Conservation (phyloP, 1,140 invertebrate species). For the Harlomillsia oculata region DNA sequence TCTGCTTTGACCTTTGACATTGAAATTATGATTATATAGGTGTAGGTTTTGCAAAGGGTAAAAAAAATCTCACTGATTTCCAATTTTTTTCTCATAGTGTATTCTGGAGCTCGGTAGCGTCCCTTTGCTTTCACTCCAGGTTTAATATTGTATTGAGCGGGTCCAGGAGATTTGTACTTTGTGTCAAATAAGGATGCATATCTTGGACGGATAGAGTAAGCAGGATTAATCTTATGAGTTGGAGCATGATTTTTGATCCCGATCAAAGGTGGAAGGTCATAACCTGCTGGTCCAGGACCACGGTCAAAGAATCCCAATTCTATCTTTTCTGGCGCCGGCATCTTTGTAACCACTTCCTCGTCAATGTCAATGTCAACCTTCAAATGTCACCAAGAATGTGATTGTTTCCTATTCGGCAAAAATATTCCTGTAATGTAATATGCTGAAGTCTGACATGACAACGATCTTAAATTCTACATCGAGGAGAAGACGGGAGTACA, state of each 20-base stretch:
- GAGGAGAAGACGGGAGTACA: too few relatives aligned
- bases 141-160: conserved; percentile 10
- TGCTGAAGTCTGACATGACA: too few relatives aligned
- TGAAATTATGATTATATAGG: too few relatives aligned
- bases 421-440: too few relatives aligned
- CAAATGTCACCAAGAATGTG: too few relatives aligned
- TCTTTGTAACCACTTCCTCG: too few relatives aligned
- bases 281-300: conserved; percentile 25
- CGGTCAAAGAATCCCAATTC: conserved; percentile 24
- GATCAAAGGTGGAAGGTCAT: conserved; percentile 16
- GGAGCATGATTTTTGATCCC: conserved; percentile 21
- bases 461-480: too few relatives aligned
- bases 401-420: too few relatives aligned
- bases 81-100: conserved; percentile 2
- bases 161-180: conserved; percentile 11
- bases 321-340: too few relatives aligned
- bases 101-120: neutral
- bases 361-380: too few relatives aligned
- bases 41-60: too few relatives aligned
- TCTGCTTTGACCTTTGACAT: too few relatives aligned
- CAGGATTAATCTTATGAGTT: conserved; percentile 28
- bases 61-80: neutral
- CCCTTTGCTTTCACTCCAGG: conserved; percentile 15
- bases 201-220: conserved; percentile 20
- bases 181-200: neutral